Evolutionary conservation across 2,113 vertebrate species (phyloP).

Genomic region (Stegostoma tigrinum): DNA sequence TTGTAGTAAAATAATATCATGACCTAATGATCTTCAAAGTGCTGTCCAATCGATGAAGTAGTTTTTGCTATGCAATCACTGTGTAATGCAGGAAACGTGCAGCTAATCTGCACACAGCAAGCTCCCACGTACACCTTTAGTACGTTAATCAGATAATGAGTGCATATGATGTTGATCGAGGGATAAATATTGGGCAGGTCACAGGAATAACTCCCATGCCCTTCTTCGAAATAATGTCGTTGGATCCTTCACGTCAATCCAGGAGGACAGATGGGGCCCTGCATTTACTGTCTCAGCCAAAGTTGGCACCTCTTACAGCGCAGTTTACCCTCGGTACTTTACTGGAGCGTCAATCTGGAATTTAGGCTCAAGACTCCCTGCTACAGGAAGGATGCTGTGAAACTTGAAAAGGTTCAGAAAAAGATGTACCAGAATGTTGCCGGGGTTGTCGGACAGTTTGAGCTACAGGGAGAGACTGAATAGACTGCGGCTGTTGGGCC

Average conservation of each 20-base stretch:
- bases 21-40: not conserved
- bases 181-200: not conserved
- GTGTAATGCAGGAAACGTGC: not conserved
- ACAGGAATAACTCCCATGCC: not conserved
- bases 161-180: not conserved
- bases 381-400: no score
- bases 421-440: no score
- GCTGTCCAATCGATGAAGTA: not conserved
- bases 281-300: not conserved
- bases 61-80: not conserved
- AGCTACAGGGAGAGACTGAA: no score
- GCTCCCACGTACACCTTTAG: not conserved
- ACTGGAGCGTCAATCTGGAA: not conserved
- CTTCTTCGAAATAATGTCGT: not conserved
- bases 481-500: no score
- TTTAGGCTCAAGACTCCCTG: not conserved
- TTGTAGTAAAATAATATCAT: not conserved
- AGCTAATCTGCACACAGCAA: not conserved
- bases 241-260: not conserved
- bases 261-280: not conserved
- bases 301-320: not conserved
- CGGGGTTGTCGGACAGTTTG: no score
- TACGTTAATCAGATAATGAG: not conserved
- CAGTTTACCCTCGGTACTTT: not conserved
- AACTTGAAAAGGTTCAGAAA: no score